Evolutionary conservation across 2,113 vertebrate genomes (phyloP).

Genomic region (Pangasianodon gigas): DNA sequence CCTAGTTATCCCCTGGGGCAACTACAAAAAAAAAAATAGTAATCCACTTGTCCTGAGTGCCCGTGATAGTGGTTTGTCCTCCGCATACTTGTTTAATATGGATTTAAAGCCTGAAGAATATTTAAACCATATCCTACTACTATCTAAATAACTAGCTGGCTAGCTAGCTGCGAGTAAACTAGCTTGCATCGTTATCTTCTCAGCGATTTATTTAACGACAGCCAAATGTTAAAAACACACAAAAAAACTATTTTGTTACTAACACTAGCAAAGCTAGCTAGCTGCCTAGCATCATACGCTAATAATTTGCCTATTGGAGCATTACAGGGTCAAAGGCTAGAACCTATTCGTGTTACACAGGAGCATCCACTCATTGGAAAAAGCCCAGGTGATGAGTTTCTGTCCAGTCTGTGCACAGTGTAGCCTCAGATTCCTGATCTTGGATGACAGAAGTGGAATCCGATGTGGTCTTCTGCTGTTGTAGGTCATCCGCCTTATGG

Average conservation of each 20-base stretch:
- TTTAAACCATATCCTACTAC: neutral
- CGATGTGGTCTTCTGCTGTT: neutral
- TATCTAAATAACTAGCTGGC: neutral
- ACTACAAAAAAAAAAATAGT: too few relatives aligned
- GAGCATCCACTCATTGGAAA: neutral
- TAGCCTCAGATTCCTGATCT: neutral
- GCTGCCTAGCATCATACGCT: neutral
- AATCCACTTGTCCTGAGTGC: too few relatives aligned
- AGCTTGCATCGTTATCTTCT: neutral
- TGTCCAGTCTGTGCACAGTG: neutral
- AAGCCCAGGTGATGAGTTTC: neutral
- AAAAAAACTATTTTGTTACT: neutral
- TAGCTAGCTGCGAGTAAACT: neutral
- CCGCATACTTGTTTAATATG: neutral
- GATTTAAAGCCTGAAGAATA: too few relatives aligned
- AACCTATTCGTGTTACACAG: neutral
- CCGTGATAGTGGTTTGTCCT: neutral
- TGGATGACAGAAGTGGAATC: neutral
- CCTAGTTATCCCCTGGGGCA: too few relatives aligned
- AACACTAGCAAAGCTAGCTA: neutral
- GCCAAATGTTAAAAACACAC: neutral
- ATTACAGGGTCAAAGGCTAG: neutral
- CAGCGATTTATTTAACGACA: neutral
- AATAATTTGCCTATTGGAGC: neutral
- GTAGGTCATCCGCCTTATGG: neutral